Conservation (phyloP, 1,140 invertebrate genomes). For the Palaemon carinicauda region DNA sequence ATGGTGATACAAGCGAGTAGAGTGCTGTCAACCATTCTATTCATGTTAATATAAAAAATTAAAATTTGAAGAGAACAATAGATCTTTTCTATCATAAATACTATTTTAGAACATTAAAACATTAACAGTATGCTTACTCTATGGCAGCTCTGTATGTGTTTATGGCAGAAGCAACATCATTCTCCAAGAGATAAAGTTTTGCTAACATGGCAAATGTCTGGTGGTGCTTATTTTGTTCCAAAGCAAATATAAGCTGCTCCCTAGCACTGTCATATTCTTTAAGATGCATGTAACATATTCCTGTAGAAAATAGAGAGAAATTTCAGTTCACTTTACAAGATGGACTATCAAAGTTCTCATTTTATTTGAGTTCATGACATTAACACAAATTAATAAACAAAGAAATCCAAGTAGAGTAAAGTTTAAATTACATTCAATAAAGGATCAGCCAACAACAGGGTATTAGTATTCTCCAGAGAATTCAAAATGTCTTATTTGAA, state of each 20-base stretch:
- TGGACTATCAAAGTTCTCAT: background rate
- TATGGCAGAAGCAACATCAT: slow-evolving; percentile 77
- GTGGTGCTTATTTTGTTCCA: slow-evolving; percentile 77
- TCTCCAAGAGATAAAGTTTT: slow-evolving; percentile 75
- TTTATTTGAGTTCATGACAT: too few species aligned
- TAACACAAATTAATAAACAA: too few species aligned
- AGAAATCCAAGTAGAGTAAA: too few species aligned
- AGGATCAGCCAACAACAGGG: too few species aligned
- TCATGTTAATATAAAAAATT: too few species aligned
- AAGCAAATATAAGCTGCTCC: slow-evolving; percentile 76
- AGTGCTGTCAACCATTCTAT: too few species aligned
- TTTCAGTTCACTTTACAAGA: background rate
- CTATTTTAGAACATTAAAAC: background rate
- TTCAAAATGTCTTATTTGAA: too few species aligned
- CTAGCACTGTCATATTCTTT: slow-evolving; percentile 73
- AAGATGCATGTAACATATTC: slow-evolving; percentile 72
- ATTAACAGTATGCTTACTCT: slow-evolving; percentile 68
- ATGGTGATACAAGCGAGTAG: too few species aligned
- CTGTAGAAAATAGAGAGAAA: slow-evolving; percentile 65
- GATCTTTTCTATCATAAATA: background rate
- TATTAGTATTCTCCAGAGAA: too few species aligned
- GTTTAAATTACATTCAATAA: too few species aligned
- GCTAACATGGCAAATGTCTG: slow-evolving; percentile 78
- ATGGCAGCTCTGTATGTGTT: slow-evolving; percentile 75
- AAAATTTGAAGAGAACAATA: too few species aligned